phyloP scores from a whole-genome alignment of 2,113 vertebrate genomes.

The Channa maculata region DNA sequence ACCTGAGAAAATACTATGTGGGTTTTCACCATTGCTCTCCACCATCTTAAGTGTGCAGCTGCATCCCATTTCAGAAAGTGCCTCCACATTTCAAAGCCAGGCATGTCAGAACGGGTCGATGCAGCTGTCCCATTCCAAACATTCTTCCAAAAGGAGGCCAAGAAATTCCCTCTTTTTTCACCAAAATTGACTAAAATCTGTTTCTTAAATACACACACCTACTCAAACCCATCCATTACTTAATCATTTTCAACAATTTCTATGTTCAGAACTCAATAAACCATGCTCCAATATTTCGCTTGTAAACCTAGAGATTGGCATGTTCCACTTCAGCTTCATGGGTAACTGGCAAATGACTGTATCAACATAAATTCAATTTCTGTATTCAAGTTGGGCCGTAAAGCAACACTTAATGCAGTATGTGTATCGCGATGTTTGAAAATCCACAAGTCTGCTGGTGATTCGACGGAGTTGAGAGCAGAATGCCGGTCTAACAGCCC shows the following conservation, averaged over 20 bases:
- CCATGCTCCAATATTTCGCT: background rate
- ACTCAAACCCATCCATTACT: background rate
- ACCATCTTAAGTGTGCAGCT: conserved; percentile 19
- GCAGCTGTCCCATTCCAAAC: conserved; percentile 69
- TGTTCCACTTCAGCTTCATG: background rate
- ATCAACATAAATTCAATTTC: background rate
- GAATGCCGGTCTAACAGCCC: background rate
- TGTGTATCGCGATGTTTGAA: background rate
- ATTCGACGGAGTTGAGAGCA: background rate
- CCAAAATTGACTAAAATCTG: background rate
- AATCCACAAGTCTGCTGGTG: background rate
- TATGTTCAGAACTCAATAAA: background rate
- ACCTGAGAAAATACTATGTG: background rate
- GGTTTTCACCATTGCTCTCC: background rate
- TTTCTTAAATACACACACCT: background rate
- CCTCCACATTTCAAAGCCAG: conserved; percentile 43
- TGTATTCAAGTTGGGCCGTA: background rate
- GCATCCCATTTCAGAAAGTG: conserved; percentile 44
- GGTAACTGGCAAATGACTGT: background rate
- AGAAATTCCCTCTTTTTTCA: conserved; percentile 20
- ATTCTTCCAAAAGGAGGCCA: conserved; percentile 60
- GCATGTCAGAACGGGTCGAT: conserved; percentile 54
- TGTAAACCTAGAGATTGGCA: background rate
- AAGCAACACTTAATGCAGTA: no score
- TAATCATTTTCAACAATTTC: background rate